Evolutionary conservation across 1,140 invertebrate genomes (phyloP).

Genomic region (Asobara japonica): DNA sequence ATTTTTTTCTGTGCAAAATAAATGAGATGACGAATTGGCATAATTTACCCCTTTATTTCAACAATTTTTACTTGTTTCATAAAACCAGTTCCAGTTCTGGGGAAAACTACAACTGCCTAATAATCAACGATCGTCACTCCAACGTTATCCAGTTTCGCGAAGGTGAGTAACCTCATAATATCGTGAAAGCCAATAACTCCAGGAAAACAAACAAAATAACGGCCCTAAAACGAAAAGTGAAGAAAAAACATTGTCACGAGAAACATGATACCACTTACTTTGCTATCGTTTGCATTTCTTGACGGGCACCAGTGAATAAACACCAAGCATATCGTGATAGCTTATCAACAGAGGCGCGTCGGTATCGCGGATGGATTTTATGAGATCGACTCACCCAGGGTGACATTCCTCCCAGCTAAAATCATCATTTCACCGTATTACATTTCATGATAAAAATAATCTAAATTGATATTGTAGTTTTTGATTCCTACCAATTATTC

Average conservation of each 20-base stretch:
- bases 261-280: slow-evolving; percentile 25
- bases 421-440: neutral
- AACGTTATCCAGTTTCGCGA: slow-evolving; percentile 78
- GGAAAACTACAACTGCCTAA: slow-evolving; percentile 71
- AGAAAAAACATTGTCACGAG: slow-evolving; percentile 11
- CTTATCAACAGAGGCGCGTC: slow-evolving; percentile 55
- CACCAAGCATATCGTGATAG: slow-evolving; percentile 45
- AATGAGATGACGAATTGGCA: no score
- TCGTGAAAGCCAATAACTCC: neutral
- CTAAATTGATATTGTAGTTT: neutral
- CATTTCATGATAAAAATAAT: slow-evolving; percentile 13
- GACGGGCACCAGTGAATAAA: slow-evolving; percentile 5
- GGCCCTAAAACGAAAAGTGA: neutral
- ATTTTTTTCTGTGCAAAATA: no score
- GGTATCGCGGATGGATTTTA: slow-evolving; percentile 35
- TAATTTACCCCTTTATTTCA: no score
- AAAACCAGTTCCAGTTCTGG: slow-evolving; percentile 32
- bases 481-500: neutral
- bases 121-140: slow-evolving; percentile 71
- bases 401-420: slow-evolving; percentile 11
- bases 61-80: no score
- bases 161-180: slow-evolving; percentile 65
- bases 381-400: slow-evolving; percentile 22
- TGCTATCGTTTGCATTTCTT: slow-evolving; percentile 14
- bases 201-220: neutral